Conservation (phyloP, 2,888 invertebrate genomes). For the Idaea aversata region DNA sequence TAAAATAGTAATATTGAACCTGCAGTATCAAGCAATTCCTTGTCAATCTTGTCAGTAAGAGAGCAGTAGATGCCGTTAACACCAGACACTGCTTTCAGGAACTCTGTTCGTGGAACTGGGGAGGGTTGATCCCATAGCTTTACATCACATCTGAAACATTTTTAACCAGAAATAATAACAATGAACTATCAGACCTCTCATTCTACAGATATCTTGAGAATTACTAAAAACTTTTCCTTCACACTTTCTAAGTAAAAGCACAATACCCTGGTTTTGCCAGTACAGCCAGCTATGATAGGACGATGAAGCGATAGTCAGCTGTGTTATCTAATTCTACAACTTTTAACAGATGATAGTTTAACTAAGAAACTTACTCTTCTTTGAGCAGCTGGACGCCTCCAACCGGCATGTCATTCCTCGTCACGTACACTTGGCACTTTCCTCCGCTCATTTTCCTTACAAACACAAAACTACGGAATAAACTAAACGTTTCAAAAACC, state of each 20-base stretch:
- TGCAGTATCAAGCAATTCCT: constrained; percentile 86
- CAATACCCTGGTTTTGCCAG: too few species aligned
- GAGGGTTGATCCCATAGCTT: constrained; percentile 80
- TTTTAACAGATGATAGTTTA: too few species aligned
- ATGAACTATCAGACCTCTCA: too few species aligned
- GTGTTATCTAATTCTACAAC: too few species aligned
- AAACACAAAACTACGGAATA: constrained; percentile 36
- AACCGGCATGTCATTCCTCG: constrained; percentile 83
- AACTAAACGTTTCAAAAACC: constrained; percentile 25
- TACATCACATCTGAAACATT: constrained; percentile 62
- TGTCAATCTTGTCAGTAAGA: constrained; percentile 91
- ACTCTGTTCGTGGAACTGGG: constrained; percentile 84
- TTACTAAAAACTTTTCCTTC: too few species aligned
- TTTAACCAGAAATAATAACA: too few species aligned
- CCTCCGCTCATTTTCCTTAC: constrained; percentile 57
- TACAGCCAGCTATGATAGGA: too few species aligned
- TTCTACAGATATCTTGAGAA: too few species aligned
- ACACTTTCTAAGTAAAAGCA: too few species aligned
- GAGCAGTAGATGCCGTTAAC: constrained; percentile 90
- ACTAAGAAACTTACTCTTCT: constrained; percentile 77
- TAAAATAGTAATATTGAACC: not conserved
- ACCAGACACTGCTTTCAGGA: constrained; percentile 85
- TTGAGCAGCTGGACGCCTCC: constrained; percentile 80
- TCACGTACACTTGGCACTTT: constrained; percentile 81
- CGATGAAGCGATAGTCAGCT: too few species aligned